These are phyloP conservation scores for Limnephilus lunatus DNA, from an alignment of 2,888 invertebrate species.

Conservation along the genomic window DNA sequence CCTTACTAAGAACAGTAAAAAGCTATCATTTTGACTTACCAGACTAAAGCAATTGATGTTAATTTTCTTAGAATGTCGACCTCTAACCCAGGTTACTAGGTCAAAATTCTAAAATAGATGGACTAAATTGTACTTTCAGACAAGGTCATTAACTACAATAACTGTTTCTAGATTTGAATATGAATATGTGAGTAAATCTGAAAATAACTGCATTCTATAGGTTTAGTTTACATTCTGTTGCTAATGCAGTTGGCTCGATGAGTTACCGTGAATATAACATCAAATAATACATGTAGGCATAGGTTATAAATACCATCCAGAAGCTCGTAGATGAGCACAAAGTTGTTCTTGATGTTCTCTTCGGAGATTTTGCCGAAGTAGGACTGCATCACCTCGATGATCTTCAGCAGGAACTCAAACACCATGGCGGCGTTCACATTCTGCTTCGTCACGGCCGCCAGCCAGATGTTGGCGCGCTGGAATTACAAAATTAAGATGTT, in stretches of 20 bases:
- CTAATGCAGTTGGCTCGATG: not conserved
- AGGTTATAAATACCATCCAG: slow-evolving; percentile 87
- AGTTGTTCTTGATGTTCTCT: slow-evolving; percentile 99
- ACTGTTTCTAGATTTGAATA: not conserved
- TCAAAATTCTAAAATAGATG: not conserved
- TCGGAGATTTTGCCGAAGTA: slow-evolving; percentile 99
- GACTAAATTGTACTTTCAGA: not conserved
- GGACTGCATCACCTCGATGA: slow-evolving; percentile 99
- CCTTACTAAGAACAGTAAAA: not conserved
- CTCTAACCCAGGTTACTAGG: not conserved
- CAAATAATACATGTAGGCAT: slow-evolving; percentile 64
- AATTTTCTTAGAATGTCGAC: not conserved
- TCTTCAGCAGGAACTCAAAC: slow-evolving; percentile 98
- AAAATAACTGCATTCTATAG: not conserved
- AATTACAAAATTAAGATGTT: slow-evolving; percentile 65
- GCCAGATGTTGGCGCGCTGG: slow-evolving; percentile 98
- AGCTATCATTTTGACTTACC: not conserved
- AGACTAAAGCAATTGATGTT: not conserved
- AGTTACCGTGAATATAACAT: not conserved
- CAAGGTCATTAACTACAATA: not conserved
- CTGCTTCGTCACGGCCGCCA: slow-evolving; percentile 99
- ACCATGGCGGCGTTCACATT: slow-evolving; percentile 99
- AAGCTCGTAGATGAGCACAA: slow-evolving; percentile 99
- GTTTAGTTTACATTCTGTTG: not conserved
- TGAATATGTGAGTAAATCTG: not conserved